Conservation (phyloP, 2,113 vertebrate genomes). For the Clupea harengus region DNA sequence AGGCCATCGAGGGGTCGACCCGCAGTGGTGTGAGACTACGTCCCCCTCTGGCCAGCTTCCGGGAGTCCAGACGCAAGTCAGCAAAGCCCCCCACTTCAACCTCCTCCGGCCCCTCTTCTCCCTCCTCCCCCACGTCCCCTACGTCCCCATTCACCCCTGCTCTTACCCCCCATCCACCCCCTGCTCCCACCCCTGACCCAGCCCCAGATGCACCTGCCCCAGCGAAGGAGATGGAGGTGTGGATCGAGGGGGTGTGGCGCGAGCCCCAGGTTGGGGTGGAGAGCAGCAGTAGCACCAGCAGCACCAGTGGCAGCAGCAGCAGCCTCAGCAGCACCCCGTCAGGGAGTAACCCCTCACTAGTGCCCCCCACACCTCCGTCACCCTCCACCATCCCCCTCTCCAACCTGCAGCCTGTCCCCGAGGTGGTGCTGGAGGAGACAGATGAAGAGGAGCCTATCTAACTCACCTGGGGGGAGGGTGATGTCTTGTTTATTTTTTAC, state of each 20-base stretch:
- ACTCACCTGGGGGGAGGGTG: background rate
- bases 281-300: constrained; percentile 30
- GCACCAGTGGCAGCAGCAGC: constrained; percentile 26
- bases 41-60: constrained; percentile 91
- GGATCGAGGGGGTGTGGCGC: constrained; percentile 53
- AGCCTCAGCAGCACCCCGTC: constrained; percentile 29
- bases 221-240: constrained; percentile 59
- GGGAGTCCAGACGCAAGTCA: constrained; percentile 67
- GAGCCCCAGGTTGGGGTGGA: constrained; percentile 41
- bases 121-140: constrained; percentile 23
- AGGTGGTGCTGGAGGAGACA: constrained; percentile 42
- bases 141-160: constrained; percentile 36
- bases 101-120: constrained; percentile 48
- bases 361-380: constrained; percentile 48
- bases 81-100: constrained; percentile 54
- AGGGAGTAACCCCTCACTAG: constrained; percentile 35
- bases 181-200: background rate
- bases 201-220: constrained; percentile 8
- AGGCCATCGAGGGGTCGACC: constrained; percentile 92
- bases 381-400: constrained; percentile 52
- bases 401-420: constrained; percentile 42
- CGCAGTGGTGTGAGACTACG: constrained; percentile 84
- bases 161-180: background rate
- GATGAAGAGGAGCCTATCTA: constrained; percentile 66
- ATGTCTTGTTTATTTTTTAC: constrained; percentile 27